Base-by-base conservation (phyloP, 1,140 invertebrate genomes). In the Mamestra configurata region DNA sequence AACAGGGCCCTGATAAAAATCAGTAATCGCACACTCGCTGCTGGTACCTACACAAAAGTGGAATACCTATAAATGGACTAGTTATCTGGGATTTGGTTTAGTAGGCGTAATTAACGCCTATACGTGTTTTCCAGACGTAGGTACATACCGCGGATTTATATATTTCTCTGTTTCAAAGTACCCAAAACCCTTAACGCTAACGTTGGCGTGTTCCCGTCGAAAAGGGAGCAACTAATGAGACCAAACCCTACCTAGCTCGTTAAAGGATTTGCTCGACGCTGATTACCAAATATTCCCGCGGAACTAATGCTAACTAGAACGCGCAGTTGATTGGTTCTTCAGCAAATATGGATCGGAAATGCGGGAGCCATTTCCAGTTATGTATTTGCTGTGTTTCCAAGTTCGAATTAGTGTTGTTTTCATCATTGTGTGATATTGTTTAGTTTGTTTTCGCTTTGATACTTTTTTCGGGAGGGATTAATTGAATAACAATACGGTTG, bases 301-400 rank as follows among this genome's bases (percentile, higher is more conserved):
- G 53, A 57, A 57, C 53, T 27, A 64, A 64, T 11, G 5, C 27
- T 31, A 61, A 61, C 57, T 35, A 35, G 59, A 35, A 64, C 59
- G 61, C 20, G n/a, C 61, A 66, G 35, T 40, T 66, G 18, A 66
- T 66, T 66, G 35, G 35, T 66, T 66, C 35, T 11, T 40, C 61
- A 40, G 22, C 61, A 66, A 43, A 66, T 35, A 43, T 66, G 61
- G 35, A 66, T 66, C 35, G 61, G 61, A 31, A 66, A 40, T 40
- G 35, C 61, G 61, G 27, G n/a, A 66, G 61, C 13, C 61, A 35
- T 66, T 66, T 66, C 31, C 61, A 37, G 27, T 66, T 66, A 64
- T 66, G 35, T 66, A 37, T 40, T 20, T 57, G 11, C 53, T 18
- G 35, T 22, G 18, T 40, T n/a, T 18, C 35, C 35, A 66, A 40